phyloP scores from a whole-genome alignment of 2,797 vertebrate species.

The Psittacula derbiana region DNA sequence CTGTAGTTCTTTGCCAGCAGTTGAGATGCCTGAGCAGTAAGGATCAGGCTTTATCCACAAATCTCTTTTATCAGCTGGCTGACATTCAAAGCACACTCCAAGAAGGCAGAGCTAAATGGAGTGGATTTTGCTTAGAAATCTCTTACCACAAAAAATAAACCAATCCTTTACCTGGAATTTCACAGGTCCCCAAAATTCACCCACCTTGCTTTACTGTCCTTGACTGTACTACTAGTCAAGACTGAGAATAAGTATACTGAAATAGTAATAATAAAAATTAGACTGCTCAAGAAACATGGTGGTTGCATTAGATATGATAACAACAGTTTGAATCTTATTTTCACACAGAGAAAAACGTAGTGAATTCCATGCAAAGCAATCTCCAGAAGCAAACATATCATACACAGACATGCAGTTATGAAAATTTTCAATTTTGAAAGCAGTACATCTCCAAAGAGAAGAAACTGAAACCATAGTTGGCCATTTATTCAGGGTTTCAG shows the following conservation, averaged over 20 bases:
- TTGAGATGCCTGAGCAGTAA: not conserved
- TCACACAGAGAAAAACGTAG: not conserved
- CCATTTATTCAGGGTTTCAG: not conserved
- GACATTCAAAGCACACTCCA: not conserved
- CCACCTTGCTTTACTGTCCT: not conserved
- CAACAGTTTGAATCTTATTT: not conserved
- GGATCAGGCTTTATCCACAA: not conserved
- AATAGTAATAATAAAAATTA: not conserved
- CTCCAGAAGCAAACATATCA: not conserved
- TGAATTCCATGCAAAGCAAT: not conserved
- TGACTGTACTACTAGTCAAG: not conserved
- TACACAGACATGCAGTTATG: not conserved
- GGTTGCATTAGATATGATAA: not conserved
- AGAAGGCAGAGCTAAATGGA: not conserved
- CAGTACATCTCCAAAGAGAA: not conserved
- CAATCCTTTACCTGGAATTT: not conserved
- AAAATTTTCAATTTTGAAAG: not conserved
- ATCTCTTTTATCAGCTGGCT: not conserved
- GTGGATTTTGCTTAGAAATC: not conserved
- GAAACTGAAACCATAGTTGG: not conserved
- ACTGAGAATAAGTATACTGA: not conserved
- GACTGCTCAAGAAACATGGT: not conserved
- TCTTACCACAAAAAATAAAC: not conserved
- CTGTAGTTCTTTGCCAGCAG: not conserved
- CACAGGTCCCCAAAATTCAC: not conserved